Evolutionary conservation across 2,797 vertebrate genomes (phyloP), one percentile per base, ranked within the genome.

Genomic region (Lepilemur septentrionalis): DNA sequence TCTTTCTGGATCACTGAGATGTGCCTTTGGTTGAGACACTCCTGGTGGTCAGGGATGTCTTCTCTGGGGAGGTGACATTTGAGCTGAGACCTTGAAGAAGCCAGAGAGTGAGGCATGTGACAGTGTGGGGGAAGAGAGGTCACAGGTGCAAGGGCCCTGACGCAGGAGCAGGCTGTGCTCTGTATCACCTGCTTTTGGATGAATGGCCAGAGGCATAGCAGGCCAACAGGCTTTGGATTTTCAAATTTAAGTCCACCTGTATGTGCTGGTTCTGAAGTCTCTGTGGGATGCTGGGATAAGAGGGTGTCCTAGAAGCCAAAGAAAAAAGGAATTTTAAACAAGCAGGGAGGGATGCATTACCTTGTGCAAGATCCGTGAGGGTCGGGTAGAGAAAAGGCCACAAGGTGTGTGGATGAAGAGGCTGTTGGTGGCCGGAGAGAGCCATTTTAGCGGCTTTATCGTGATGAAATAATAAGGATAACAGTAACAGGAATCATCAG

Each of bases 61-160:
- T 89, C 50, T 72, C 10, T 2, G 22, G 65, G 20, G 46, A 75
- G 25, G 79, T 61, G 69, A 52, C 11, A 2, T 79, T 38, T 46
- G 61, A 79, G 22, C 20, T 32, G 38, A 85, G 50, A 84, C 18
- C 38, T n/a, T 20, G 50, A 46, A 75, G 75, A 69, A 61, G 57
- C 15, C 55, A 61, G 70, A 52, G 38, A 61, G 55, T 30, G 2
- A 78, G 13, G 6, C 23, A 1, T n/a, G 6, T 81, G 85, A 57
- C 9, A 13, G 2, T n/a, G 20, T 30, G 2, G 7, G 52, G 46
- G n/a, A 22, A 22, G n/a, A 23, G 67, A 17, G 25, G 1, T 25
- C 17, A 4, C 1, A 0, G 0, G 0, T 3, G 13, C 35, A 0
- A 0, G 15, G 69, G n/a, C 69, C 12, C 22, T 4, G 35, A 30